Conservation (phyloP, 1,140 invertebrate species). For the Mizuhopecten yessoensis region DNA sequence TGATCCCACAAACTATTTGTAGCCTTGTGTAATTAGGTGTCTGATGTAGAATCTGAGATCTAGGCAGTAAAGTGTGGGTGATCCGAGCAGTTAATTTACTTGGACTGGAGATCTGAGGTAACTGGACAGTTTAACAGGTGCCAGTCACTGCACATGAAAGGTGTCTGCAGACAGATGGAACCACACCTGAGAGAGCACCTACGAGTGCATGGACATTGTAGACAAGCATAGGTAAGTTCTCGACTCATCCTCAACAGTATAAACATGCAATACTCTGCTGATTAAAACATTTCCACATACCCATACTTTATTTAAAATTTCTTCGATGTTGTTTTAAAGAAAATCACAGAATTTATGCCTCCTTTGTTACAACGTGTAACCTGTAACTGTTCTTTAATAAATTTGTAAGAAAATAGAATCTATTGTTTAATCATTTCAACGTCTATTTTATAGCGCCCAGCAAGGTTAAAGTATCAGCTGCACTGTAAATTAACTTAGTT, state of each 20-base stretch:
- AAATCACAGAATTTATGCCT: neutral
- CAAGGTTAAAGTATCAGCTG: neutral
- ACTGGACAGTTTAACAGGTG: neutral
- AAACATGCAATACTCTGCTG: neutral
- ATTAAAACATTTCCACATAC: slow-evolving; percentile 34
- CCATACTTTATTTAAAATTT: slow-evolving; percentile 4
- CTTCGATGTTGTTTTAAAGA: neutral
- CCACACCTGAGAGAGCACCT: neutral
- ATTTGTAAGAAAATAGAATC: neutral
- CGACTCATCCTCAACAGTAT: neutral
- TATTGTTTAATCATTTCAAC: neutral
- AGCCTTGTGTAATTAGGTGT: neutral
- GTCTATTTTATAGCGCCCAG: neutral
- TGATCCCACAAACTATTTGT: neutral
- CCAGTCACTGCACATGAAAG: neutral
- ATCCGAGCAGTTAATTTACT: neutral
- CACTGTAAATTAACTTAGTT: too few species aligned
- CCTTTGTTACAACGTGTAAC: neutral
- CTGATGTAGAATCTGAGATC: neutral
- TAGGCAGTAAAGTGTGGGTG: neutral
- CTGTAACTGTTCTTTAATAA: neutral
- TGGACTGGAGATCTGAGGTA: neutral
- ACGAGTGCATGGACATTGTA: neutral
- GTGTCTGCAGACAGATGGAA: neutral
- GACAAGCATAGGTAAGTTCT: neutral